Evolutionary conservation across 2,888 invertebrate species (phyloP).

Genomic region (Peribatodes rhomboidaria): DNA sequence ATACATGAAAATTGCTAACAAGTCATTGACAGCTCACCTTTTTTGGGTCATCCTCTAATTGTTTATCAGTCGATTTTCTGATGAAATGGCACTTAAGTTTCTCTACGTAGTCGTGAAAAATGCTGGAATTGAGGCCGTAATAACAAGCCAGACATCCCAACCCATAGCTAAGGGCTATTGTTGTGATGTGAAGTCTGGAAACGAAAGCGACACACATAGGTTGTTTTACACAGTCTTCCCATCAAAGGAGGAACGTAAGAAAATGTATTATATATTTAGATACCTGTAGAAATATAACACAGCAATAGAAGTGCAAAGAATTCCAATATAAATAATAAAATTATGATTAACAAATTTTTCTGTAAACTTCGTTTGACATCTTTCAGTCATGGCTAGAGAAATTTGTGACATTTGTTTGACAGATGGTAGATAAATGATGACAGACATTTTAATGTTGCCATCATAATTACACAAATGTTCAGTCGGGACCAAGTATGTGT

Average conservation of each 20-base stretch:
- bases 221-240: constrained; percentile 52
- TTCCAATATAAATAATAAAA: constrained; percentile 79
- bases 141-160: constrained; percentile 84
- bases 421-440: constrained; percentile 20
- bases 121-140: constrained; percentile 72
- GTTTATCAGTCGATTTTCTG: constrained; percentile 56
- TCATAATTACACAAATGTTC: neutral
- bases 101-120: constrained; percentile 70
- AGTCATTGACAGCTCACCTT: constrained; percentile 62
- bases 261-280: constrained; percentile 38
- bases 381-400: constrained; percentile 83
- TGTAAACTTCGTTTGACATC: constrained; percentile 82
- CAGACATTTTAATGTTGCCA: constrained; percentile 36
- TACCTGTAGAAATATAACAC: constrained; percentile 81
- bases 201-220: constrained; percentile 57
- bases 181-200: constrained; percentile 81
- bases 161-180: constrained; percentile 78
- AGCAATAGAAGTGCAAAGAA: constrained; percentile 70
- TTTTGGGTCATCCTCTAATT: constrained; percentile 54
- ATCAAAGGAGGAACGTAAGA: constrained; percentile 38
- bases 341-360: constrained; percentile 81
- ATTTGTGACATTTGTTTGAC: constrained; percentile 66
- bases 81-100: constrained; percentile 75
- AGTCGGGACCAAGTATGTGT: neutral
- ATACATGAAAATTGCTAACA: constrained; percentile 17